Conservation (phyloP, 1,140 invertebrate species). For the Bradysia coprophila region DNA sequence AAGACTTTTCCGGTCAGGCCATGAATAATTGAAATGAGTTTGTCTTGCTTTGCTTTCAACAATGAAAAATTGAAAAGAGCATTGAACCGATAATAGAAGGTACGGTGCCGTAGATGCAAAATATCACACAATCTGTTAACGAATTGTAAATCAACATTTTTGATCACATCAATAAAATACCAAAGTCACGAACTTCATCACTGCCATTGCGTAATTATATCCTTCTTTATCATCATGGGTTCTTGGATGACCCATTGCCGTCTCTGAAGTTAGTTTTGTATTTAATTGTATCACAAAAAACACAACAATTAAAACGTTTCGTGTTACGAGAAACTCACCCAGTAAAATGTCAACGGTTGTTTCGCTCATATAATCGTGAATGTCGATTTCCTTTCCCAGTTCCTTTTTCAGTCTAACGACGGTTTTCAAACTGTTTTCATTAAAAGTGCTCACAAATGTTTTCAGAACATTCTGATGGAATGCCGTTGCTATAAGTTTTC, state of each 20-base stretch:
- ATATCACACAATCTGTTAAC: constrained; percentile 36
- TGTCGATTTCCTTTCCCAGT: constrained; percentile 50
- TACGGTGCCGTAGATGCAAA: constrained; percentile 43
- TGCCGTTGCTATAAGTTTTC: constrained; percentile 82
- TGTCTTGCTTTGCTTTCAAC: constrained; percentile 33
- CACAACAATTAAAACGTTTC: too few relatives aligned
- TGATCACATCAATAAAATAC: too few relatives aligned
- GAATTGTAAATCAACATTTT: background rate
- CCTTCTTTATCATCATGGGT: constrained; percentile 39
- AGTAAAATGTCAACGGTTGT: constrained; percentile 78
- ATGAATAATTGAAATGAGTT: constrained; percentile 40
- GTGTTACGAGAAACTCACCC: too few relatives aligned
- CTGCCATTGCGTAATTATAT: constrained; percentile 50
- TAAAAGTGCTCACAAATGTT: constrained; percentile 73
- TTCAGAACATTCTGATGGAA: constrained; percentile 86
- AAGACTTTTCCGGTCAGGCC: constrained; percentile 41
- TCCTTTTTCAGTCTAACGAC: constrained; percentile 43
- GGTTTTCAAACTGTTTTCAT: constrained; percentile 56
- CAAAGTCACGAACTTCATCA: constrained; percentile 43
- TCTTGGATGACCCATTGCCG: constrained; percentile 49
- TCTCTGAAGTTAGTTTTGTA: constrained; percentile 30
- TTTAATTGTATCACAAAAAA: too few relatives aligned
- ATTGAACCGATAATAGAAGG: constrained; percentile 36
- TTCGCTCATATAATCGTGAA: constrained; percentile 66
- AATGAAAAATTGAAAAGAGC: constrained; percentile 36